phyloP scores from a whole-genome alignment of 2,888 invertebrate genomes.

The Tenthredo scrophulariae region DNA sequence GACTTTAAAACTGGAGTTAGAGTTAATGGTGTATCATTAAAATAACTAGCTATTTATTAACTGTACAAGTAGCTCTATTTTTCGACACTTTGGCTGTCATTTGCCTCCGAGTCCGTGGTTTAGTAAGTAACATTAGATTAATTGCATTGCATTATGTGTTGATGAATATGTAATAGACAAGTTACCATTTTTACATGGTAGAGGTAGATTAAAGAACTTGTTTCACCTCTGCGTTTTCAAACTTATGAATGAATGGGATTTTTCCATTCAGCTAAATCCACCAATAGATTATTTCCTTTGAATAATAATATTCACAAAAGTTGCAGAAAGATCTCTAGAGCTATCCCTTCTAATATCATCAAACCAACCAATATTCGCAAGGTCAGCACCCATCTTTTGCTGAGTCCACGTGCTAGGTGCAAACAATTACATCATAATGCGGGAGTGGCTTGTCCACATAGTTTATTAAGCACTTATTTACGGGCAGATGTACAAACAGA shows the following conservation, averaged over 20 bases:
- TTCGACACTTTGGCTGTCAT: neutral
- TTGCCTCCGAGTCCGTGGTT: neutral
- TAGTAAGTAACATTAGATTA: neutral
- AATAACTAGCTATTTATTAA: neutral
- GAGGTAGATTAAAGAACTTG: neutral
- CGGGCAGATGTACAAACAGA: neutral
- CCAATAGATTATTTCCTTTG: neutral
- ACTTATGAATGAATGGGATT: neutral
- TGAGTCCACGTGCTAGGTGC: conserved; percentile 16
- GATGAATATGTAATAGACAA: conserved; percentile 11
- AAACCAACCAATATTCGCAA: conserved; percentile 22
- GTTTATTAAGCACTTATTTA: neutral
- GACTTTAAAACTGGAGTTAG: neutral
- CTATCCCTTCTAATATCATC: neutral
- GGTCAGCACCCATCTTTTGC: conserved; percentile 6
- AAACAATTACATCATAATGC: conserved; percentile 41
- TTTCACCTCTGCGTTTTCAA: neutral
- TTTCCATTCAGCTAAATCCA: neutral
- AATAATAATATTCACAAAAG: neutral
- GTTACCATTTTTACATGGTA: neutral
- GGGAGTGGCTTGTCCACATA: conserved; percentile 38
- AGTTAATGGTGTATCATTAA: neutral
- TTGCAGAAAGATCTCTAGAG: neutral
- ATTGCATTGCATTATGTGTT: neutral
- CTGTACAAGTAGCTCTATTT: neutral